Evolutionary conservation across 2,888 invertebrate species (phyloP), one percentile per base, ranked within the genome.

Genomic region (Neelides folsomi): DNA sequence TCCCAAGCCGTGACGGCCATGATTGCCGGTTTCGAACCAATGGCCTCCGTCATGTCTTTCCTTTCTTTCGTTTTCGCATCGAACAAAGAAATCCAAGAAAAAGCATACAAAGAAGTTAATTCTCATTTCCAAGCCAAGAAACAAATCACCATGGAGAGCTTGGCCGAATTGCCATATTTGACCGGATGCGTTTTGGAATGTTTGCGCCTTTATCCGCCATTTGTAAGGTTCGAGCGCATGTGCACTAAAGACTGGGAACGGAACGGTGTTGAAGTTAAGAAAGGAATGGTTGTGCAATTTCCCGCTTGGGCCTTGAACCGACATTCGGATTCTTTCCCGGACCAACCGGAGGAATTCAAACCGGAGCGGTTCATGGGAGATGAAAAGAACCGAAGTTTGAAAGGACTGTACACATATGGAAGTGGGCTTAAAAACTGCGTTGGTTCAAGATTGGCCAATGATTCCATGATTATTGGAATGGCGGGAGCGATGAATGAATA

Each of bases 1-100:
- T 45, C 55, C 8, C 61, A 61, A 59, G 58, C 60, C 7, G 48
- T 60, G 6, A 60, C 61, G 47, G 48, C 59, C 19, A 61, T 63
- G 51, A 52, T 63, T 8, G 58, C 57, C 18, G 56, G 59, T 10
- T 63, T 57, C 50, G 63, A 63, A 19, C 55, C 58, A 15, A 54
- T 57, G 2, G 49, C 53, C 13, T 56, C 63, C 2, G 54, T 55
- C 2, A 51, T 59, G 13, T 57, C 58, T 15, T 52, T 56, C 53
- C n/a, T 58, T 2, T 40, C 57, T 1, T 57, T 57, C 36, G 34
- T 57, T 44, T 40, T 64, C 15, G 56, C 59, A 5, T 43, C 54
- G 15, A 54, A 64, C 47, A 50, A 53, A 2, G 57, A 64, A 35
- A 45, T 56, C n/a, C 60, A 62, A 40, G 55, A 55, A 38, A 58